Evolutionary conservation across 2,888 invertebrate species (phyloP).

Genomic region (Odiellus spinosus): DNA sequence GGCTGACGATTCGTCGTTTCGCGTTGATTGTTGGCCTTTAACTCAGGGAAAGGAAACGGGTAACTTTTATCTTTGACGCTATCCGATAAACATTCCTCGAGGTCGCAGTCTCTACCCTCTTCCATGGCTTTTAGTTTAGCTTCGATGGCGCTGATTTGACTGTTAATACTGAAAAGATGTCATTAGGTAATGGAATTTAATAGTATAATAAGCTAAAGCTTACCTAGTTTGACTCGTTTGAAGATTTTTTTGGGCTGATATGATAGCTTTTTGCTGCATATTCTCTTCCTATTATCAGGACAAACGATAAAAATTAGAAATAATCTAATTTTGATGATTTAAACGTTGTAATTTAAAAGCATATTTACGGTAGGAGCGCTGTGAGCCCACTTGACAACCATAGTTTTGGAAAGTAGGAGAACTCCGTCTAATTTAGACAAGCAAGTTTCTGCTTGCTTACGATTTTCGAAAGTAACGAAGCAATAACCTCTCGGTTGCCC

Average conservation of each 20-base stretch:
- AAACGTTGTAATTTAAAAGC: neutral
- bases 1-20: too few relatives aligned
- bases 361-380: slow-evolving; percentile 11
- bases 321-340: neutral
- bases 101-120: slow-evolving; percentile 10
- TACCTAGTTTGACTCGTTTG: too few relatives aligned
- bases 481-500: slow-evolving; percentile 86
- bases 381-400: slow-evolving; percentile 43
- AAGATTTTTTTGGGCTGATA: too few relatives aligned
- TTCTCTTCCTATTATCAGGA: too few relatives aligned
- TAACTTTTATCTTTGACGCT: too few relatives aligned
- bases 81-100: slow-evolving; percentile 9
- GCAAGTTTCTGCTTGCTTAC: slow-evolving; percentile 51
- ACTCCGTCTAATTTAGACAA: slow-evolving; percentile 57
- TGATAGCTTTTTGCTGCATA: too few relatives aligned
- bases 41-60: too few relatives aligned
- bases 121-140: slow-evolving; percentile 50
- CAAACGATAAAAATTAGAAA: too few relatives aligned
- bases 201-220: too few relatives aligned
- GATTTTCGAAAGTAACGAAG: slow-evolving; percentile 62
- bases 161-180: slow-evolving; percentile 42
- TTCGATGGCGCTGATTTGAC: slow-evolving; percentile 73
- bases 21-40: too few relatives aligned
- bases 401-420: slow-evolving; percentile 51
- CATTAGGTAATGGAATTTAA: too few relatives aligned